Evolutionary conservation across 2,888 invertebrate genomes (phyloP).

Genomic region (Phoenoteleia sp.): DNA sequence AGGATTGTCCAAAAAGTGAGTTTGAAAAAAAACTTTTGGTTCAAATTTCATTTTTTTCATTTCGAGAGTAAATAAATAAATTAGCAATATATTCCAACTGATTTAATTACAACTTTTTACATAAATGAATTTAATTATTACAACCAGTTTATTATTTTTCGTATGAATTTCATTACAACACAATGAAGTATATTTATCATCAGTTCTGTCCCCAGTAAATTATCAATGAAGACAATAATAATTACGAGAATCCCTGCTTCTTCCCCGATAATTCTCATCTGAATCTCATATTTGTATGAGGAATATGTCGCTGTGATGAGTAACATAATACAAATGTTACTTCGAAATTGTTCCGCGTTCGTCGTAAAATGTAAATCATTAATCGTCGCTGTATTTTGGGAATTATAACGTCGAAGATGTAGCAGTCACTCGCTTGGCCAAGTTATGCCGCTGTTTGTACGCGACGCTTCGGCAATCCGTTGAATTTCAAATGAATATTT

Average conservation of each 20-base stretch:
- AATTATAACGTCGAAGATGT: slow-evolving; percentile 68
- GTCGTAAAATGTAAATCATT: slow-evolving; percentile 74
- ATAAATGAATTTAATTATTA: no score
- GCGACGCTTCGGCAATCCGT: slow-evolving; percentile 46
- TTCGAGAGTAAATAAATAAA: no score
- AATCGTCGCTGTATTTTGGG: slow-evolving; percentile 50
- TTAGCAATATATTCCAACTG: no score
- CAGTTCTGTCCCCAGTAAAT: no score
- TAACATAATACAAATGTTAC: slow-evolving; percentile 18
- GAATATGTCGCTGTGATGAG: not conserved
- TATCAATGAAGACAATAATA: slow-evolving; percentile 4
- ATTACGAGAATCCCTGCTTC: not conserved
- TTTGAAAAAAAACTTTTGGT: no score
- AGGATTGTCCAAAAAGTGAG: no score
- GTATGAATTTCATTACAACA: no score
- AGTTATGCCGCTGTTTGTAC: slow-evolving; percentile 45
- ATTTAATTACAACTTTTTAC: no score
- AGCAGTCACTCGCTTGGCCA: slow-evolving; percentile 29
- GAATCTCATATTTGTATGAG: not conserved
- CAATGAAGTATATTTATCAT: no score
- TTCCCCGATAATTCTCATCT: not conserved
- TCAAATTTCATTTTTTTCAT: no score
- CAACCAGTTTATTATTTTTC: no score
- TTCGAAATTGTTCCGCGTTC: slow-evolving; percentile 11
- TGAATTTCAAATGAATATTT: slow-evolving; percentile 72